Percentiles rank a stretch among this genome's conserved stretches.
These are phyloP conservation scores for Uropsilus gracilis DNA, from an alignment of 2,113 vertebrate species.

Conservation along the genomic window DNA sequence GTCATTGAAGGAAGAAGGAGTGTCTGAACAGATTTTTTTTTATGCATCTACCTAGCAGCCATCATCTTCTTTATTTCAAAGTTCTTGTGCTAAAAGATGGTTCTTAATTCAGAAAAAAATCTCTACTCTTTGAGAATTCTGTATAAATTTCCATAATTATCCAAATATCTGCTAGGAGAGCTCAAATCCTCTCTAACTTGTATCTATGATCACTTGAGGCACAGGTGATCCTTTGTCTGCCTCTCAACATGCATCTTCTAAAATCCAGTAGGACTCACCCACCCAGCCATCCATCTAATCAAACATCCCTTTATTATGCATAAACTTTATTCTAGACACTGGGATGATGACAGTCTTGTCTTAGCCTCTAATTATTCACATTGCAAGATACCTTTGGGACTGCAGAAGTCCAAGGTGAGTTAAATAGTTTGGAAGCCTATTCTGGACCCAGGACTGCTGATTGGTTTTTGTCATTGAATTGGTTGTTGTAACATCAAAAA, in stretches of 20 bases:
- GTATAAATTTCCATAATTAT: conserved; percentile 69
- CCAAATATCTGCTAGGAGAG: conserved; percentile 53
- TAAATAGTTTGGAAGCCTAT: not conserved
- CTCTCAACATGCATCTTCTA: not conserved
- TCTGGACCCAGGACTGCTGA: not conserved
- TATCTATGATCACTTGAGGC: not conserved
- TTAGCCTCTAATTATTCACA: not conserved
- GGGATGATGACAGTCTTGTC: not conserved
- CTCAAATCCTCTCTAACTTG: not conserved
- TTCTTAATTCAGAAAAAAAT: conserved; percentile 64
- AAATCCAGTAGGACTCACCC: not conserved
- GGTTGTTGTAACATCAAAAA: not conserved
- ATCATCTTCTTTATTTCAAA: conserved; percentile 62
- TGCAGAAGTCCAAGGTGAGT: not conserved
- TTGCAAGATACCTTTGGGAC: not conserved
- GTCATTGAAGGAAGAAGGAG: not conserved
- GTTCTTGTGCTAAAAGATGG: conserved; percentile 58
- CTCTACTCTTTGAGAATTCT: conserved; percentile 59
- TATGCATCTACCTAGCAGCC: not conserved
- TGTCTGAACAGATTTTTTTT: not conserved
- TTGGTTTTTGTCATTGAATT: not conserved
- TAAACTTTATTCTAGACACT: not conserved
- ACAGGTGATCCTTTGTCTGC: not conserved
- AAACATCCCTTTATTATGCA: not conserved
- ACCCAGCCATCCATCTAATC: not conserved